Conservation (phyloP, 2,113 vertebrate species). For the Balaeniceps rex region DNA sequence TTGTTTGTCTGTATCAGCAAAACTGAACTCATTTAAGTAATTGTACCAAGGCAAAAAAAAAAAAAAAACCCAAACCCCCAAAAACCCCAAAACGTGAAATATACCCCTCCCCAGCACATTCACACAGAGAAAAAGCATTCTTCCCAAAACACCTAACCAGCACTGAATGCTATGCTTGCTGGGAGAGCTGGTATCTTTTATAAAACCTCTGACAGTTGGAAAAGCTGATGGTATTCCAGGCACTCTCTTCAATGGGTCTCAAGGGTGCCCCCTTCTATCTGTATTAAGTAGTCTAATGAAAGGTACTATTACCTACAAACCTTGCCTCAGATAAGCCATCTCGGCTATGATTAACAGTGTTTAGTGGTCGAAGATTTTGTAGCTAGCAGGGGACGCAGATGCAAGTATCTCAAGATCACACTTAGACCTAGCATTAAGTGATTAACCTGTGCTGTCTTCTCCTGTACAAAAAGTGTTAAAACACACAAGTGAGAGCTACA, state of each 20-base stretch:
- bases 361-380: neutral
- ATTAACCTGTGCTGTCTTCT: neutral
- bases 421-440: too few species aligned
- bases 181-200: neutral
- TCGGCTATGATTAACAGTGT: neutral
- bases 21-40: neutral
- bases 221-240: neutral
- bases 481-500: neutral
- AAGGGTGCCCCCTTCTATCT: neutral
- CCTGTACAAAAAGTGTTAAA: neutral
- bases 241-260: neutral
- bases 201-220: neutral
- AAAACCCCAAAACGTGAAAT: neutral
- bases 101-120: neutral
- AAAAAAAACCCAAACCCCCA: neutral
- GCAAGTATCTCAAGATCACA: neutral
- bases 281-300: neutral
- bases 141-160: neutral
- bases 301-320: neutral
- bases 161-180: neutral
- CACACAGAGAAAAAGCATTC: neutral
- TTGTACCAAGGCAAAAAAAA: neutral
- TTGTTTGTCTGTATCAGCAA: neutral
- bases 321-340: neutral
- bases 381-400: neutral